A percentile compares a stretch with the other conserved stretches of the same genome.
Conservation (phyloP, 1,140 invertebrate genomes). For the Neodiprion pinetum region DNA sequence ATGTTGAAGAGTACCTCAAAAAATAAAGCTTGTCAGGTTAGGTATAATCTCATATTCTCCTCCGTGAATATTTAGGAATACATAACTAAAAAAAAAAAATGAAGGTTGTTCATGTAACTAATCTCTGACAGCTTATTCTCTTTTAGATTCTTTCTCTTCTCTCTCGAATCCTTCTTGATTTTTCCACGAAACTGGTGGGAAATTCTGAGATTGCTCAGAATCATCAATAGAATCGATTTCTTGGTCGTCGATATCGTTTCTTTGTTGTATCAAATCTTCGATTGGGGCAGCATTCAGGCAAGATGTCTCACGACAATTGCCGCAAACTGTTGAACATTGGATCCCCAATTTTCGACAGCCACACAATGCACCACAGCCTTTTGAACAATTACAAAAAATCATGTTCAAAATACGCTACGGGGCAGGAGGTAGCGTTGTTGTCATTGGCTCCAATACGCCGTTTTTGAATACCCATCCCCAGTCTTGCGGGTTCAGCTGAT, state of each 20-base stretch:
- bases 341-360: conserved; percentile 44
- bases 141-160: background rate
- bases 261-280: background rate
- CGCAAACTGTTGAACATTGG: conserved; percentile 41
- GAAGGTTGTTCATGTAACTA: background rate
- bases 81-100: background rate
- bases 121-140: background rate
- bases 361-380: conserved; percentile 32
- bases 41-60: too few relatives aligned
- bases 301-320: conserved; percentile 35
- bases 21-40: too few relatives aligned
- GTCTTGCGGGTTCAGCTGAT: conserved; percentile 47
- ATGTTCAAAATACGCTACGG: conserved; percentile 37
- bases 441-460: conserved; percentile 45
- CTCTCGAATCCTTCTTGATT: background rate
- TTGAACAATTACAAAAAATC: conserved; percentile 44
- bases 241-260: background rate
- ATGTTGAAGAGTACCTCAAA: too few relatives aligned
- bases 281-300: conserved; percentile 27
- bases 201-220: background rate
- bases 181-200: background rate
- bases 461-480: conserved; percentile 49
- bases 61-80: too few relatives aligned
- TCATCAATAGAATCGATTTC: background rate
- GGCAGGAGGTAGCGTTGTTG: conserved; percentile 40